A percentile compares a stretch with the other conserved stretches of the same genome.
phyloP scores from a whole-genome alignment of 2,113 vertebrate genomes.

The human region DNA sequence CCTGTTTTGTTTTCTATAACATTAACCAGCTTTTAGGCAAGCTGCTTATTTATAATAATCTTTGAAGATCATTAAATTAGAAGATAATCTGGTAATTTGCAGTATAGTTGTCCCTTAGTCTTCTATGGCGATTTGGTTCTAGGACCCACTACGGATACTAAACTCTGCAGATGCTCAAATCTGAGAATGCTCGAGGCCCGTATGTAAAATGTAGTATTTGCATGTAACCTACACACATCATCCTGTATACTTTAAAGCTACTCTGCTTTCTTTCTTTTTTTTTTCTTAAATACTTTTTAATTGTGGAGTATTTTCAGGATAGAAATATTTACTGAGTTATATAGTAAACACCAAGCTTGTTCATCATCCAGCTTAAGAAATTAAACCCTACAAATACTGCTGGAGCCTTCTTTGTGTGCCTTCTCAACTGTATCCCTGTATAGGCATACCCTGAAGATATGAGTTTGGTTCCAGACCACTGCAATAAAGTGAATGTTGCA shows the following conservation, averaged over 20 bases:
- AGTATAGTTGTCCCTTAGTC: background rate
- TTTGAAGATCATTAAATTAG: background rate
- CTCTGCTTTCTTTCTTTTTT: background rate
- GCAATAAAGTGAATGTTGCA: background rate
- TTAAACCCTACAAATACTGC: background rate
- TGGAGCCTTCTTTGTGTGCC: background rate
- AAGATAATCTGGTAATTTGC: background rate
- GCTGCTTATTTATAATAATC: conserved; percentile 5
- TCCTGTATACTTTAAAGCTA: background rate
- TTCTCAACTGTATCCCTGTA: background rate
- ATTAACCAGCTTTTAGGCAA: conserved; percentile 17
- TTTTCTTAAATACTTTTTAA: background rate
- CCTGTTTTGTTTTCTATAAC: background rate
- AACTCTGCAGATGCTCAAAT: background rate
- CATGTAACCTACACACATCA: background rate
- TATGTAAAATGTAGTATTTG: background rate
- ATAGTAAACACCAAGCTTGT: background rate
- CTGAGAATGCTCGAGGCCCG: no score
- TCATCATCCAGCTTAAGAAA: background rate
- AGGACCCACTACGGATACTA: background rate
- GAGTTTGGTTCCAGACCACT: background rate
- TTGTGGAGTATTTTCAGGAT: background rate
- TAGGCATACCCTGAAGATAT: background rate
- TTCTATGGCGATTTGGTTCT: background rate
- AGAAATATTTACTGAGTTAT: background rate